Evolutionary conservation across 2,113 vertebrate genomes (phyloP).

Genomic region (Protomyctophum bolini): DNA sequence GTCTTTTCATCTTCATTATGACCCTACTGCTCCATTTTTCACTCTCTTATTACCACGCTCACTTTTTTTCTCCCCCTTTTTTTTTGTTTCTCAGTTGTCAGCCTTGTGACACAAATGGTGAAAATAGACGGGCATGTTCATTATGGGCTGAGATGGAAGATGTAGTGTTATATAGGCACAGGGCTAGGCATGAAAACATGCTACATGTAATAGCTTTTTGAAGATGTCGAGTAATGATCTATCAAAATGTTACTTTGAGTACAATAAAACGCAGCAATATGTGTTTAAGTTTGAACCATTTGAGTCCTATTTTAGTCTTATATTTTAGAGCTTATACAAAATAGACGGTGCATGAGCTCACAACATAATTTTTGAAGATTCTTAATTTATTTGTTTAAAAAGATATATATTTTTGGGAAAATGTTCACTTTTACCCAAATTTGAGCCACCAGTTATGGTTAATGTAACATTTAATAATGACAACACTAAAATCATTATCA

Average conservation of each 20-base stretch:
- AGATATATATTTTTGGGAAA: too few relatives aligned
- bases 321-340: too few relatives aligned
- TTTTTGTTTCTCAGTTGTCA: constrained; percentile 57
- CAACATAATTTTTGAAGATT: too few relatives aligned
- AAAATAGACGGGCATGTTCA: constrained; percentile 35
- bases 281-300: too few relatives aligned
- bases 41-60: constrained; percentile 67
- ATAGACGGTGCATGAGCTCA: too few relatives aligned
- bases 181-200: constrained; percentile 25
- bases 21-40: constrained; percentile 64
- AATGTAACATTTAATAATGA: constrained; percentile 57
- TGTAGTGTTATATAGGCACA: background rate
- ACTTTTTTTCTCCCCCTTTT: constrained; percentile 63
- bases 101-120: constrained; percentile 36
- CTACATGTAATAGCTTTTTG: constrained; percentile 24
- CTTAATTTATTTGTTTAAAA: too few relatives aligned
- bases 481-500: constrained; percentile 35
- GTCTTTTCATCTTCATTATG: constrained; percentile 80
- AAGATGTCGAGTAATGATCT: constrained; percentile 35
- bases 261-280: constrained; percentile 34
- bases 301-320: too few relatives aligned
- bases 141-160: constrained; percentile 34
- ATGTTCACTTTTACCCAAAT: too few relatives aligned
- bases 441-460: background rate
- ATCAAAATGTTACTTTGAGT: constrained; percentile 33